Evolutionary conservation across 2,113 vertebrate species (phyloP).

Genomic region (Megaptera novaeangliae): DNA sequence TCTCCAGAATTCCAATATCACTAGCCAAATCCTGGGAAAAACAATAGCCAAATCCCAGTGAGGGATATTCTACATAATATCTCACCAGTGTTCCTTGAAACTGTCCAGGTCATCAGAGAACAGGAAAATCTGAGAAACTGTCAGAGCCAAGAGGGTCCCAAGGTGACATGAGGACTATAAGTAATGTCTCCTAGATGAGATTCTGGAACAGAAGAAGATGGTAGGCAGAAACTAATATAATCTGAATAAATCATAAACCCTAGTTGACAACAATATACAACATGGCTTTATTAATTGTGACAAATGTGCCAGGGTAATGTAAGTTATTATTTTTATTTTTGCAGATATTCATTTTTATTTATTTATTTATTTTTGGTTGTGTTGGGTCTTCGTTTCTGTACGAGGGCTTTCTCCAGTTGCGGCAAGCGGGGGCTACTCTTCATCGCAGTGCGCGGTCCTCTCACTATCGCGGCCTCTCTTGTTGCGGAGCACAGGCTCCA

Average conservation of each 20-base stretch:
- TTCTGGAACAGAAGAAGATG: background rate
- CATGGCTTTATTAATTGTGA: background rate
- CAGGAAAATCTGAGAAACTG: background rate
- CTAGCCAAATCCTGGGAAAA: background rate
- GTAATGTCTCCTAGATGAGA: background rate
- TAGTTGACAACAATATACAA: background rate
- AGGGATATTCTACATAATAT: background rate
- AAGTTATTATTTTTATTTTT: background rate
- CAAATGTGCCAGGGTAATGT: background rate
- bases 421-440: too few species aligned
- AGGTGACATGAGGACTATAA: background rate
- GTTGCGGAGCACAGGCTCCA: too few species aligned
- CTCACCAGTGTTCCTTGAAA: background rate
- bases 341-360: too few species aligned
- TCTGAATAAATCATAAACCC: background rate
- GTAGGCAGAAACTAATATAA: background rate
- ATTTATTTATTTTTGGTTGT: too few species aligned
- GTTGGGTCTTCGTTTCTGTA: too few species aligned
- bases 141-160: background rate
- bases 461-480: too few species aligned
- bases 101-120: background rate
- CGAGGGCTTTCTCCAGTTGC: too few species aligned
- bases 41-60: background rate
- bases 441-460: too few species aligned
- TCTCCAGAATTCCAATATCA: background rate